phyloP scores from a whole-genome alignment of 2,113 vertebrate genomes.

The Lathamus discolor region DNA sequence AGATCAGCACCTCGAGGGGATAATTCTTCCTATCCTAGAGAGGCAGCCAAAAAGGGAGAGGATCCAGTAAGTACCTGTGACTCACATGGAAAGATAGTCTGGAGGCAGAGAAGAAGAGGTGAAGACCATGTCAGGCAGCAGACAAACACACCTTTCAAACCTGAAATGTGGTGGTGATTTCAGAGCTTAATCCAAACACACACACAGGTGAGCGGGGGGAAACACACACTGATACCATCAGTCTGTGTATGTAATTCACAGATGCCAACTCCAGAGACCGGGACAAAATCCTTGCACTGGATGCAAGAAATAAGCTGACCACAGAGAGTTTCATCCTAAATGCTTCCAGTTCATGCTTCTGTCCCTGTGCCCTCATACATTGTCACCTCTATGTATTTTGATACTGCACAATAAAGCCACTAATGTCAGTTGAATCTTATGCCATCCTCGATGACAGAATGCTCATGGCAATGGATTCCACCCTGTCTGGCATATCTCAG shows the following conservation, averaged over 20 bases:
- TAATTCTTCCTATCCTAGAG: not conserved
- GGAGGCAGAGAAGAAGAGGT: not conserved
- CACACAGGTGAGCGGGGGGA: not conserved
- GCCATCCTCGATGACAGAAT: not conserved
- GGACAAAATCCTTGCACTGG: not conserved
- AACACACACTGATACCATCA: not conserved
- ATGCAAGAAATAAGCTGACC: not conserved
- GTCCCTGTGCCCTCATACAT: not conserved
- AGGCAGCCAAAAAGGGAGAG: not conserved
- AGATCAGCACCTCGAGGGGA: not conserved
- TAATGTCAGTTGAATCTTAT: not conserved
- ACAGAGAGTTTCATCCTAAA: not conserved
- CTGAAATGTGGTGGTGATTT: not conserved
- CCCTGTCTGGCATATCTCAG: not conserved
- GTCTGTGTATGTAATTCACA: not conserved
- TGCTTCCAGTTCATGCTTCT: not conserved
- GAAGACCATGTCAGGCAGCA: not conserved
- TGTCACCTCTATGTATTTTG: not conserved
- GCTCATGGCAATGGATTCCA: not conserved
- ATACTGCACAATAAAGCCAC: not conserved
- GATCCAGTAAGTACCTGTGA: constrained; percentile 24
- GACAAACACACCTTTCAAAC: not conserved
- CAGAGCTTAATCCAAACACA: not conserved
- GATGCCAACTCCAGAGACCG: not conserved
- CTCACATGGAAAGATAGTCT: not conserved